Evolutionary conservation across 2,888 invertebrate species (phyloP).

Genomic region (Mactromeris polynyma): DNA sequence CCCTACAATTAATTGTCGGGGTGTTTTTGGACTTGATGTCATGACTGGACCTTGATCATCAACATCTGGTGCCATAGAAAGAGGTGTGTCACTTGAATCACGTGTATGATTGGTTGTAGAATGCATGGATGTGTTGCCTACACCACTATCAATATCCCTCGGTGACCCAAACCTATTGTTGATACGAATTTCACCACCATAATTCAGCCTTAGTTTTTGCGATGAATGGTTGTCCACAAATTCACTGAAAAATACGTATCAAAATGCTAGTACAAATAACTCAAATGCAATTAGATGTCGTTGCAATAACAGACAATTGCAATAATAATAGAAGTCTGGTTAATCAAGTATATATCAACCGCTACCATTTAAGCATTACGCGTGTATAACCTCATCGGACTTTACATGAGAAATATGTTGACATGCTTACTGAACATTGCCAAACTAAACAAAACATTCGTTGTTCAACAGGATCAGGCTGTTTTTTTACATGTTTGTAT

Average conservation of each 20-base stretch:
- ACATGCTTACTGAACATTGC: too few species aligned
- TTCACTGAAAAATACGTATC: neutral
- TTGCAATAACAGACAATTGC: too few species aligned
- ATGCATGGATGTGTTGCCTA: slow-evolving; percentile 50
- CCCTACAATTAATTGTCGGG: neutral
- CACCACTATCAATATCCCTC: slow-evolving; percentile 56
- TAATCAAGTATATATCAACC: too few species aligned
- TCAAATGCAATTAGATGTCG: too few species aligned
- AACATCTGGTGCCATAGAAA: neutral
- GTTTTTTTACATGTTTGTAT: too few species aligned
- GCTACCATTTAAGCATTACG: too few species aligned
- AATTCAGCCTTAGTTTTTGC: slow-evolving; percentile 53
- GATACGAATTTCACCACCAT: slow-evolving; percentile 36
- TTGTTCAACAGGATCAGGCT: too few species aligned
- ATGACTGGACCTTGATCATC: slow-evolving; percentile 52
- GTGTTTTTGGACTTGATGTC: slow-evolving; percentile 60
- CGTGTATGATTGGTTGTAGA: slow-evolving; percentile 16
- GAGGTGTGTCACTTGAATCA: neutral
- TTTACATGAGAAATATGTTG: too few species aligned
- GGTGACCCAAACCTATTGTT: neutral
- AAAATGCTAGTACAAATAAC: too few species aligned
- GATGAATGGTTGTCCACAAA: slow-evolving; percentile 25
- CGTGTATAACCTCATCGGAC: too few species aligned
- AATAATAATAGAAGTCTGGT: too few species aligned
- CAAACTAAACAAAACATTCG: too few species aligned